These are phyloP conservation scores for Phortica magna DNA, from an alignment of 2,888 invertebrate species.

Conservation along the genomic window DNA sequence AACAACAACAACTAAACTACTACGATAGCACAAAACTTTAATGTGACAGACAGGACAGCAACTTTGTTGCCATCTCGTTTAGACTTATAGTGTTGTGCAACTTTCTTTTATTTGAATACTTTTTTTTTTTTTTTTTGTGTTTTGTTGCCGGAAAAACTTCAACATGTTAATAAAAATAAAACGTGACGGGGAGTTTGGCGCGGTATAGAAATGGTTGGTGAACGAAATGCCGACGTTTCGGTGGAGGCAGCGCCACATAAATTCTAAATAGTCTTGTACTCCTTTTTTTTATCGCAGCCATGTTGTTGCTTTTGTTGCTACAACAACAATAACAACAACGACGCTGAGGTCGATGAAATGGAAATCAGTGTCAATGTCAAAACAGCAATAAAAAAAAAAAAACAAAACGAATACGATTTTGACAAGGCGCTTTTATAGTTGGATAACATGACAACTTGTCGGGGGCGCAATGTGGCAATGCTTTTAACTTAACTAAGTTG, in stretches of 20 bases:
- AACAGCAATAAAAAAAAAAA: slow-evolving; percentile 39
- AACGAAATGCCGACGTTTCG: not conserved
- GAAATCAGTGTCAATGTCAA: slow-evolving; percentile 58
- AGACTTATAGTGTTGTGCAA: slow-evolving; percentile 1
- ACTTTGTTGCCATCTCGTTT: not conserved
- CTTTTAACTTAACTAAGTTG: not conserved
- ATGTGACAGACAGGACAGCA: not conserved
- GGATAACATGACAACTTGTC: no score
- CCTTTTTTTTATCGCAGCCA: not conserved
- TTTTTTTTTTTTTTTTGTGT: not conserved
- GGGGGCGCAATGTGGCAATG: not conserved
- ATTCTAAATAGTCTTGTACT: slow-evolving; percentile 1
- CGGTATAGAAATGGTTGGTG: not conserved
- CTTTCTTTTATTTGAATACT: slow-evolving; percentile 10
- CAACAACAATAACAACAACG: not conserved
- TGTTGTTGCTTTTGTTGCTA: not conserved
- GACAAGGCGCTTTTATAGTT: no score
- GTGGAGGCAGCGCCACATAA: not conserved
- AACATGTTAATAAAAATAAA: slow-evolving; percentile 17
- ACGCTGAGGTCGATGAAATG: slow-evolving; percentile 49
- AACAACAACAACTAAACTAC: not conserved
- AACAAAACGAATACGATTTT: not conserved
- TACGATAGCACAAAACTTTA: not conserved
- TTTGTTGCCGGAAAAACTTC: slow-evolving; percentile 18
- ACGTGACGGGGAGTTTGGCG: not conserved